A percentile compares a stretch with the other conserved stretches of the same genome.
Conservation (phyloP, 2,888 invertebrate species). For the Oscheius sp. region DNA sequence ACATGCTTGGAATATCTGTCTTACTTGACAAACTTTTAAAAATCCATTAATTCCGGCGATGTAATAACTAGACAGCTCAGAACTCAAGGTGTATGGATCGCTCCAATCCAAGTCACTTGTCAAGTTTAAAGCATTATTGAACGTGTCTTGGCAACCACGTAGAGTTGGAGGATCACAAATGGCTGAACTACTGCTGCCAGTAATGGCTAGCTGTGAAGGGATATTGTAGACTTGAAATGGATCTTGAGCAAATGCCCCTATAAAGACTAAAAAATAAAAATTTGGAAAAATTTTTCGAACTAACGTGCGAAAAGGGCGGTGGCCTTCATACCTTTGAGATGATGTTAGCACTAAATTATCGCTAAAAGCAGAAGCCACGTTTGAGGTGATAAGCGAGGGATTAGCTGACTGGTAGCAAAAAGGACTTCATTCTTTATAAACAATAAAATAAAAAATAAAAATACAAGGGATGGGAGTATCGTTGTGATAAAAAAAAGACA, state of each 20-base stretch:
- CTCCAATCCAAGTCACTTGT: slow-evolving; percentile 37
- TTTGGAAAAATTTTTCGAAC: not conserved
- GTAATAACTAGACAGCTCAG: not conserved
- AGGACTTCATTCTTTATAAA: too few species aligned
- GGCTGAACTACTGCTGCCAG: not conserved
- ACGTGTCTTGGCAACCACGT: slow-evolving; percentile 14
- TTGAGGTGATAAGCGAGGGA: slow-evolving; percentile 8
- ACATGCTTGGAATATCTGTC: slow-evolving; percentile 42
- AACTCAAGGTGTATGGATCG: slow-evolving; percentile 32
- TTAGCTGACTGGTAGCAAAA: slow-evolving; percentile 10
- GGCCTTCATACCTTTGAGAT: slow-evolving; percentile 25
- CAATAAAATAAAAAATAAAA: too few species aligned
- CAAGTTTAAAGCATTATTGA: slow-evolving; percentile 39
- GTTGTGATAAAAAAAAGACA: too few species aligned
- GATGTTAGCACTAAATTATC: slow-evolving; percentile 30
- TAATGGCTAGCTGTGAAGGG: not conserved
- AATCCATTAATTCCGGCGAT: slow-evolving; percentile 36
- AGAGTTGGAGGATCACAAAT: slow-evolving; percentile 15
- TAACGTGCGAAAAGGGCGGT: slow-evolving; percentile 24
- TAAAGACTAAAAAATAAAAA: not conserved
- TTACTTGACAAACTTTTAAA: slow-evolving; percentile 38
- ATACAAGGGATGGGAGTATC: too few species aligned
- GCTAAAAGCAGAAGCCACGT: too few species aligned
- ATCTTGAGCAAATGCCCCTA: not conserved
- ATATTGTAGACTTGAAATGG: not conserved